Evolutionary conservation across 2,797 vertebrate genomes (phyloP), one percentile per base, ranked within the genome.

Genomic region (Tinamus major): DNA sequence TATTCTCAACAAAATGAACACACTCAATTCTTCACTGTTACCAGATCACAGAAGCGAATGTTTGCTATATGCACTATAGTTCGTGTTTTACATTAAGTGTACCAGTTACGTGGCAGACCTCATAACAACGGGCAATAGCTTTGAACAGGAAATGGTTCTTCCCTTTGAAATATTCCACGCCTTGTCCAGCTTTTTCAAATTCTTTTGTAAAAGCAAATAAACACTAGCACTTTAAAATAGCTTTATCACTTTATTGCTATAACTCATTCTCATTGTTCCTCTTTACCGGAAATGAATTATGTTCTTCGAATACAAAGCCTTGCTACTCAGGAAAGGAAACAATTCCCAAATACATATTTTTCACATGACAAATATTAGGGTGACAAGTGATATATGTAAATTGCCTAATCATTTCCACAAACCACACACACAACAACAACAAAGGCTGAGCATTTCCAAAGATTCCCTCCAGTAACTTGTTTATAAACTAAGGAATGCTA

Each of bases 371-470:
- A 88, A 65, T 46, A 81, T 46, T 76, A 51, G 24, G 37, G 21
- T 70, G 51, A 79, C 83, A 89, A 82, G 63, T 76, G 35, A 35
- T 85, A 21, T 64, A n/a, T 85, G 89, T 93, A 95, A 79, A 77
- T 59, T 37, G 70, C 46, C 18, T 84, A 56, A 86, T 79, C 46
- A 72, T 85, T 92, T 85, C 12, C 75, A 49, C 48, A 49, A 12
- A 46, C 20, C 48, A 24, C 48, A 49, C 19, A 49, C 46, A 48
- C 46, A 75, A 42, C 48, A 80, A 41, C 49, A 65, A 44, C 51
- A 69, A 58, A 64, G 63, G 27, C 55, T n/a, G 55, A 87, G 42
- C 12, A 21, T 65, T 49, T 49, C 21, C 21, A 49, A 49, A 49
- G 48, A 49, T 24, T 23, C 48, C 48, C 46, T 48, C 21, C 21